These are phyloP conservation scores for rat (Rattus norvegicus) DNA, from an alignment of 2,113 vertebrate genomes.

Conservation along the genomic window DNA sequence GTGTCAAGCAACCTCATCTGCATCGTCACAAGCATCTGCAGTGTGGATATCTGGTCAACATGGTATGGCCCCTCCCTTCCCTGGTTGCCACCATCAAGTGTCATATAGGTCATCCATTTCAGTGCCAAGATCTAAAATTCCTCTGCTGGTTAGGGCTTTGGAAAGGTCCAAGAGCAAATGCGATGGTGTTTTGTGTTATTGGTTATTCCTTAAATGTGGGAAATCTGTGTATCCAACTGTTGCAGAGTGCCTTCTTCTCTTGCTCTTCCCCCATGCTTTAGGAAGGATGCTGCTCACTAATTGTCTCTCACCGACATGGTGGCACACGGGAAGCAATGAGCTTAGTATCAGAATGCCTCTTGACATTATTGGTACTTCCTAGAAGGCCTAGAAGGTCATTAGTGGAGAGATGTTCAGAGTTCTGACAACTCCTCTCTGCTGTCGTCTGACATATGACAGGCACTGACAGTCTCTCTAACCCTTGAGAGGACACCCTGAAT, in stretches of 20 bases:
- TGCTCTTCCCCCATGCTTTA: background rate
- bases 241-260: background rate
- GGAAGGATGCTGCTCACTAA: background rate
- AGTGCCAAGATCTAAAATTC: background rate
- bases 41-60: slow-evolving; percentile 92
- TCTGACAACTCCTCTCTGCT: background rate
- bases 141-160: background rate
- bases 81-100: too few species aligned
- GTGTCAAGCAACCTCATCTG: slow-evolving; percentile 97
- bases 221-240: too few species aligned
- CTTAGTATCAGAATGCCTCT: fast-evolving
- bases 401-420: too few species aligned
- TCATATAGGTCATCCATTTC: background rate
- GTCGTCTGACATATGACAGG: fast-evolving
- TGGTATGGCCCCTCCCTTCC: slow-evolving; percentile 76
- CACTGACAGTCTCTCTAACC: background rate
- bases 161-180: fast-evolving
- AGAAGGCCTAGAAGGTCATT: background rate
- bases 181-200: fast-evolving
- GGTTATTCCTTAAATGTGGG: background rate
- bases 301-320: background rate
- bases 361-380: fast-evolving
- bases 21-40: slow-evolving; percentile 93
- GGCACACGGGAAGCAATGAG: background rate
- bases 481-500: fast-evolving